Conservation (phyloP, 1,140 invertebrate genomes). For the Psilanteris sp. region DNA sequence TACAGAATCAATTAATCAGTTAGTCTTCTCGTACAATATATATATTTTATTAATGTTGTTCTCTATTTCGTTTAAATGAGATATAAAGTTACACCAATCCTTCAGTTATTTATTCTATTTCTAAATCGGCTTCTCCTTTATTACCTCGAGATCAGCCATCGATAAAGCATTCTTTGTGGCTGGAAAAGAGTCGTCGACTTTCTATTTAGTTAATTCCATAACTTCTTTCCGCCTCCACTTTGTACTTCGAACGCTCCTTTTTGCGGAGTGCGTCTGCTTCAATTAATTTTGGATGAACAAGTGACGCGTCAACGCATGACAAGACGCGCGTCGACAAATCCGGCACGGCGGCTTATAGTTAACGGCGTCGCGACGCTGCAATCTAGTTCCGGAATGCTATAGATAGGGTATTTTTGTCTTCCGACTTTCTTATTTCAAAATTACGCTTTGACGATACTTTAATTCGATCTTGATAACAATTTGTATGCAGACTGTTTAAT, state of each 20-base stretch:
- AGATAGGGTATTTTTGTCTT: slow-evolving; percentile 68
- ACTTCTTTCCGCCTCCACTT: slow-evolving; percentile 34
- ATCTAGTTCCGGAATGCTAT: slow-evolving; percentile 63
- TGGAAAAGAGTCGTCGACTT: slow-evolving; percentile 30
- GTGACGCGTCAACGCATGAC: slow-evolving; percentile 40
- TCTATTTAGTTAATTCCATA: slow-evolving; percentile 13
- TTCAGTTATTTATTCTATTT: slow-evolving; percentile 24
- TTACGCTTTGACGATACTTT: too few species aligned
- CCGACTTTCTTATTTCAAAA: slow-evolving; percentile 65
- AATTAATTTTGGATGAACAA: slow-evolving; percentile 41
- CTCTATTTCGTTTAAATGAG: slow-evolving; percentile 13
- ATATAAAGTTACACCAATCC: slow-evolving; percentile 7
- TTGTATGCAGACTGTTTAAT: too few species aligned
- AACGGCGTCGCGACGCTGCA: slow-evolving; percentile 23
- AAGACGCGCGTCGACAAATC: slow-evolving; percentile 17
- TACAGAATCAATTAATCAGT: too few species aligned
- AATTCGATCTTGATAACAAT: too few species aligned
- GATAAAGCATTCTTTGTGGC: slow-evolving; percentile 61
- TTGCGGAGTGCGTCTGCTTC: slow-evolving; percentile 11
- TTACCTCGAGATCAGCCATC: slow-evolving; percentile 68
- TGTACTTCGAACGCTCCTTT: slow-evolving; percentile 13
- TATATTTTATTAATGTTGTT: too few species aligned
- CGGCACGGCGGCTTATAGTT: slow-evolving; percentile 6
- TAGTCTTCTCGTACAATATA: too few species aligned
- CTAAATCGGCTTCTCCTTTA: slow-evolving; percentile 24